phyloP scores from a whole-genome alignment of 2,888 invertebrate genomes.

The Parasteatoda lunata region DNA sequence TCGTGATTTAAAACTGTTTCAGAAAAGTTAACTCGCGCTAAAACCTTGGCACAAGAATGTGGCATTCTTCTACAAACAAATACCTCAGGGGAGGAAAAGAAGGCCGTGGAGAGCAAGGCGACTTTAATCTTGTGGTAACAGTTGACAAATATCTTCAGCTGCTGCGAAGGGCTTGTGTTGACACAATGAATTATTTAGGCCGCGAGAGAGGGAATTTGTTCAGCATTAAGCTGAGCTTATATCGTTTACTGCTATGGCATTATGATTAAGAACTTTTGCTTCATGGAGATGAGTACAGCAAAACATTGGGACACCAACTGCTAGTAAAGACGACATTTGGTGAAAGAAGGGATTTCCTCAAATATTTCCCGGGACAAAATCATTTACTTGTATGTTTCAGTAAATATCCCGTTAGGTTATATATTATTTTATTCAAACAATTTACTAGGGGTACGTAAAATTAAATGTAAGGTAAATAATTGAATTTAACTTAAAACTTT shows the following conservation, averaged over 20 bases:
- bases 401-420: no score
- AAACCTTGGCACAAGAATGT: conserved; percentile 35
- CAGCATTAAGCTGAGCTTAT: conserved; percentile 49
- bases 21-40: conserved; percentile 8
- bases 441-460: no score
- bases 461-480: no score
- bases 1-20: conserved; percentile 53
- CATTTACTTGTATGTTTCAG: no score
- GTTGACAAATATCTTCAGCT: conserved; percentile 63
- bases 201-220: conserved; percentile 49
- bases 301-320: not conserved
- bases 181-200: conserved; percentile 66
- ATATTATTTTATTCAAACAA: no score
- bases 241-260: conserved; percentile 50
- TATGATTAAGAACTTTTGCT: conserved; percentile 56
- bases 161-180: conserved; percentile 45
- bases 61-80: conserved; percentile 53
- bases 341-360: no score
- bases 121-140: conserved; percentile 63
- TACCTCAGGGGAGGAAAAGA: conserved; percentile 19
- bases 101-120: conserved; percentile 16
- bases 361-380: no score
- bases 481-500: no score
- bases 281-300: conserved; percentile 33
- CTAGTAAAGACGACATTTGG: not conserved